A percentile compares a stretch with the other conserved stretches of the same genome.
These are phyloP conservation scores for Sitobion miscanthi DNA, from an alignment of 1,140 invertebrate species.

Conservation along the genomic window DNA sequence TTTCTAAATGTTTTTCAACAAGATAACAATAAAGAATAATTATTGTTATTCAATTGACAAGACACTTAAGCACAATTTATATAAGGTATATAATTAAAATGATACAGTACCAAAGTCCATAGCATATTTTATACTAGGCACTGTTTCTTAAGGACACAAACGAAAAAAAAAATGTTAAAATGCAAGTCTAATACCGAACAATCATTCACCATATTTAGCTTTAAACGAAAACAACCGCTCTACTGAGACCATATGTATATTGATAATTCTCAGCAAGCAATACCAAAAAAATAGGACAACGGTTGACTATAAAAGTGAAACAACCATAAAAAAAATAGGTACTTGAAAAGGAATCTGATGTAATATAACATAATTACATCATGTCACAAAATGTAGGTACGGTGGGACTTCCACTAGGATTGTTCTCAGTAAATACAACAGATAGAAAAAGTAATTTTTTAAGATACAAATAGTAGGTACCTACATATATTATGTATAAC, in stretches of 20 bases:
- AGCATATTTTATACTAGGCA: slow-evolving; percentile 49
- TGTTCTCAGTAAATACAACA: slow-evolving; percentile 27
- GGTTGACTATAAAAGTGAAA: background rate
- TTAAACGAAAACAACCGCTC: slow-evolving; percentile 15
- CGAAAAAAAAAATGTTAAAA: background rate
- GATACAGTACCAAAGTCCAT: slow-evolving; percentile 48
- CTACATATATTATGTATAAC: background rate
- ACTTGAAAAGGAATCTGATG: background rate
- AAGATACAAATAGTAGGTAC: background rate
- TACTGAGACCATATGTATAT: slow-evolving; percentile 46
- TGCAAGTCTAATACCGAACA: background rate
- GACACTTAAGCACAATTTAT: slow-evolving; percentile 27
- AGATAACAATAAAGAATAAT: slow-evolving; percentile 37
- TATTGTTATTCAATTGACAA: slow-evolving; percentile 23
- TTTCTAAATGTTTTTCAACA: slow-evolving; percentile 38
- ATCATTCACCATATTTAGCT: background rate
- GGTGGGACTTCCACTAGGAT: background rate
- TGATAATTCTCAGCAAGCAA: slow-evolving; percentile 49
- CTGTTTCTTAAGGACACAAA: slow-evolving; percentile 45
- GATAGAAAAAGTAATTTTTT: background rate
- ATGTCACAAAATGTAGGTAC: background rate
- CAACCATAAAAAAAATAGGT: background rate
- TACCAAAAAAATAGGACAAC: slow-evolving; percentile 11
- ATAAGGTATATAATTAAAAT: slow-evolving; percentile 5
- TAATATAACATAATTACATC: background rate